Evolutionary conservation across 2,888 invertebrate species (phyloP).

Genomic region (Papilio gigon): DNA sequence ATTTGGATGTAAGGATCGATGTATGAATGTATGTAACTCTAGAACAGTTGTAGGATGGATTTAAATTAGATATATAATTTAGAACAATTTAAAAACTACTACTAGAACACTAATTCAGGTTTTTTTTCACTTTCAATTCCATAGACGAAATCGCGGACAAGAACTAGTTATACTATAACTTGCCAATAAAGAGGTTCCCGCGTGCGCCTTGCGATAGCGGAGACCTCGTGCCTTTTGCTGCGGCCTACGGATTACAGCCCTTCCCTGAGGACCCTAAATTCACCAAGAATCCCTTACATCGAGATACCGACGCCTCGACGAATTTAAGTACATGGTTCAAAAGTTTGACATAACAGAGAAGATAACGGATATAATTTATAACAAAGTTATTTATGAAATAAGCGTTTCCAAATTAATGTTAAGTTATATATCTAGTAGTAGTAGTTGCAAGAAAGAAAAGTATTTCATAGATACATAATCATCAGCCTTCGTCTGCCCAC

Average conservation of each 20-base stretch:
- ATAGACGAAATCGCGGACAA: background rate
- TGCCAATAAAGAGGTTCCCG: slow-evolving; percentile 45
- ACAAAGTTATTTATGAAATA: too few relatives aligned
- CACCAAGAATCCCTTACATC: slow-evolving; percentile 58
- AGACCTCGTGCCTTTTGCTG: slow-evolving; percentile 62
- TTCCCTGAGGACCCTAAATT: slow-evolving; percentile 58
- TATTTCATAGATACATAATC: too few relatives aligned
- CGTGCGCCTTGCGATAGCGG: slow-evolving; percentile 65
- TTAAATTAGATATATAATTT: too few relatives aligned
- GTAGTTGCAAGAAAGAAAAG: too few relatives aligned
- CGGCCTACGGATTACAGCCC: slow-evolving; percentile 62
- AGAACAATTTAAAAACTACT: too few relatives aligned
- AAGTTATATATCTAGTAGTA: too few relatives aligned
- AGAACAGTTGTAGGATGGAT: too few relatives aligned
- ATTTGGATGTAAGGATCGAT: too few relatives aligned
- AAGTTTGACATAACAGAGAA: slow-evolving; percentile 2
- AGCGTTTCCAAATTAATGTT: too few relatives aligned
- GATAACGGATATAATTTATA: background rate
- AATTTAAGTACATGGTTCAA: slow-evolving; percentile 19
- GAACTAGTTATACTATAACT: slow-evolving; percentile 17
- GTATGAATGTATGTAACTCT: too few relatives aligned
- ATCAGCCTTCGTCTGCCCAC: too few relatives aligned
- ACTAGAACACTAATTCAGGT: too few relatives aligned
- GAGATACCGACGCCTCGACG: slow-evolving; percentile 37
- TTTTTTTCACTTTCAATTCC: background rate